Evolutionary conservation across 2,113 vertebrate genomes (phyloP).

Genomic region (Ceratotherium simum): DNA sequence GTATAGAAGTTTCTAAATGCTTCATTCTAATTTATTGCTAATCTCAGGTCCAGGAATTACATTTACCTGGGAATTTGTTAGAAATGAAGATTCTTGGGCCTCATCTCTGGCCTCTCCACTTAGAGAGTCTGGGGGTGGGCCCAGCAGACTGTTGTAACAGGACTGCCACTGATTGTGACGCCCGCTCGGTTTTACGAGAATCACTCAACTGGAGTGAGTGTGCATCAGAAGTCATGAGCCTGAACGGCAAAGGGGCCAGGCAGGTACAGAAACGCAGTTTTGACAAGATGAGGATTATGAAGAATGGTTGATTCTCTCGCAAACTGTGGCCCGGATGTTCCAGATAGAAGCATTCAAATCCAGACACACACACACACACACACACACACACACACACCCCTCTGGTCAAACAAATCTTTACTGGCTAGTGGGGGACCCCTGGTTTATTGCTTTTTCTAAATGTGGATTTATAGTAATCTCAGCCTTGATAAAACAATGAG

Average conservation of each 20-base stretch:
- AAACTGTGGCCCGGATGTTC: background rate
- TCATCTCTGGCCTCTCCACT: background rate
- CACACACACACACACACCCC: background rate
- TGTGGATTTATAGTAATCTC: background rate
- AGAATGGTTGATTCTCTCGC: background rate
- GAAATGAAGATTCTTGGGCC: background rate
- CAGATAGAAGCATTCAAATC: background rate
- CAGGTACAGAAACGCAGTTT: background rate
- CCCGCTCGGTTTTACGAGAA: background rate
- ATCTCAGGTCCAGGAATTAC: background rate
- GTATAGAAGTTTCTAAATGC: background rate
- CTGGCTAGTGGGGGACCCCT: background rate
- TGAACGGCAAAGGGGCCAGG: background rate
- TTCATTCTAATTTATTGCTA: background rate
- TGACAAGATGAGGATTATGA: background rate
- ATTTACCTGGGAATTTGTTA: background rate
- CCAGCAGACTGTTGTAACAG: background rate
- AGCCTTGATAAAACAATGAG: conserved; percentile 8
- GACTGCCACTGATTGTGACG: background rate
- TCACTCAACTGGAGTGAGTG: background rate
- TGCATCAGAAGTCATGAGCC: background rate
- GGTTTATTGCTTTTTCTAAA: background rate
- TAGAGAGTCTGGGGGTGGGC: background rate
- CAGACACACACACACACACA: background rate
- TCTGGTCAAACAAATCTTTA: background rate